A percentile compares a stretch with the other conserved stretches of the same genome.
phyloP scores from a whole-genome alignment of 2,888 invertebrate species.

The Eucera pruinosa region DNA sequence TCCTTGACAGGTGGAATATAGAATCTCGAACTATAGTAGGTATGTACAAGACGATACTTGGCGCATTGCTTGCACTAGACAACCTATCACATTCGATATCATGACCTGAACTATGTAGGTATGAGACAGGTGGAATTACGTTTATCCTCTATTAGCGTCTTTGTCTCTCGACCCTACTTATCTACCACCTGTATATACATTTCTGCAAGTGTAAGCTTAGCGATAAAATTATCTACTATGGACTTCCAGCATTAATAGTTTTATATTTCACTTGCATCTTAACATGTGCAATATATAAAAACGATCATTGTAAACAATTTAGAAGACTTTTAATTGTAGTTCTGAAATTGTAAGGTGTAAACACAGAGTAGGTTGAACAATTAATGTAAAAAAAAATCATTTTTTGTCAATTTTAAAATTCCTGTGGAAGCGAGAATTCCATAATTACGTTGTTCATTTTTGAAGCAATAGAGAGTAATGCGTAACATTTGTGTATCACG shows the following conservation, averaged over 20 bases:
- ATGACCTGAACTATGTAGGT: neutral
- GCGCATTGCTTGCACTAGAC: neutral
- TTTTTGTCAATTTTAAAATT: too few relatives aligned
- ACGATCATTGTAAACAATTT: too few relatives aligned
- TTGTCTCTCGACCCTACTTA: neutral
- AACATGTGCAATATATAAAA: too few relatives aligned
- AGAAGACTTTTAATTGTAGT: too few relatives aligned
- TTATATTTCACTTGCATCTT: neutral
- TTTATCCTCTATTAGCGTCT: neutral
- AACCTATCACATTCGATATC: slow-evolving; percentile 17
- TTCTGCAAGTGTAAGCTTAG: neutral
- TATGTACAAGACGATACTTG: neutral
- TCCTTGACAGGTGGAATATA: slow-evolving; percentile 3
- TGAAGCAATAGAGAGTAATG: too few relatives aligned
- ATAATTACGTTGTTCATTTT: too few relatives aligned
- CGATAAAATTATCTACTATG: neutral
- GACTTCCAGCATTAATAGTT: neutral
- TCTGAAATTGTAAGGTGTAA: too few relatives aligned
- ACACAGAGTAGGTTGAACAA: too few relatives aligned
- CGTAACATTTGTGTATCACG: too few relatives aligned
- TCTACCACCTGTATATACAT: neutral
- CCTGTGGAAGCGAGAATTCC: too few relatives aligned
- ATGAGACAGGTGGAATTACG: slow-evolving; percentile 1
- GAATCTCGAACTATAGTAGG: neutral
- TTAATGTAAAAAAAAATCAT: too few relatives aligned